Evolutionary conservation across 2,888 invertebrate species (phyloP), one percentile per base, ranked within the genome.

Genomic region (Rhagium mordax): DNA sequence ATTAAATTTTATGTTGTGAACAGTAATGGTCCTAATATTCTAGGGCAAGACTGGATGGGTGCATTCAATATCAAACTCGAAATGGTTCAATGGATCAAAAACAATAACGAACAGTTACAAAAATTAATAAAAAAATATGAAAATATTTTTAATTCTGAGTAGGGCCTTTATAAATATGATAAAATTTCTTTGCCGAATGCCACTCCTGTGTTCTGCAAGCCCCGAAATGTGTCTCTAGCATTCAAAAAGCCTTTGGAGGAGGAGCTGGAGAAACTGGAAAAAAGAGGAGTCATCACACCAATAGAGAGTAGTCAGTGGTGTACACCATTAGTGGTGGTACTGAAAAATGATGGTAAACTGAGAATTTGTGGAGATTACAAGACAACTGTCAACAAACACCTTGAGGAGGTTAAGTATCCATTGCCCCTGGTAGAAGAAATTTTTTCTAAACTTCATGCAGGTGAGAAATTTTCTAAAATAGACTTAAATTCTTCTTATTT

Each of bases 211-310:
- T 70, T 62, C 57, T 55, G n/a, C 18, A 64, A 73, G 51, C 70
- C 69, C 16, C 60, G 72, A 20, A 60, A 27, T 48, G 65, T 72
- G 8, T 69, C 62, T 18, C 69, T 61, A 47, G 64, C 72, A 21
- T 72, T 53, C 33, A 53, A 48, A 29, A 55, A 33, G 15, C 49
- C 51, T 21, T 48, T 69, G 33, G 69, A 64, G 53, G 57, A 61
- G 33, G 61, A 51, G 49, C n/a, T 70, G 20, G 29, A 61, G 21
- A 29, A n/a, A n/a, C n/a, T n/a, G n/a, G n/a, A n/a, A n/a, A n/a
- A 51, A 49, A 53, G 83, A 81, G 2, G 83, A 10, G 33, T 33
- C 33, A 33, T 33, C 8, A 33, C 10, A 3, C 33, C 33, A 33
- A 3, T 10, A 8, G 10, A 33, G 33, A 13, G 33, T 13, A 33